Base-by-base conservation (phyloP, 1,140 invertebrate genomes). In the Helicoverpa zea region DNA sequence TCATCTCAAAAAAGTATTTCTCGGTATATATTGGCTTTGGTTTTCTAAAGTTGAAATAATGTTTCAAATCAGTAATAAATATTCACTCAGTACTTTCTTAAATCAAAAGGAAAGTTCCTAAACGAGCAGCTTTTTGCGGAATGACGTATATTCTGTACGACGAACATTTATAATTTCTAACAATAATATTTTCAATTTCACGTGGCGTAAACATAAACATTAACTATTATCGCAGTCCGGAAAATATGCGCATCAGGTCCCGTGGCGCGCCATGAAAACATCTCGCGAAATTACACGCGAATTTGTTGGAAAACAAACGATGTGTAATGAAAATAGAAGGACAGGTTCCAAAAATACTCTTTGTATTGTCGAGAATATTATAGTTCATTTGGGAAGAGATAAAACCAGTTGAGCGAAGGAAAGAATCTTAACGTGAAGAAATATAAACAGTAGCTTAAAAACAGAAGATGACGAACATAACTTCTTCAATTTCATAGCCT, bases 221-320 rank as follows among this genome's bases (percentile, higher is more conserved):
- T 47, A 14, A 52, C n/a, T n/a, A 52, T 9, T 18, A 30, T 54
- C 18, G 49, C 23, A 54, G 30, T 64, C 63, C 63, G 63, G 13
- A 58, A 68, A 70, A 70, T 79, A 68, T 68, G 51, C 64, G 63
- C 64, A 49, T 58, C 63, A 43, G 68, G 47, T 72, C 49, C 52
- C 64, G 64, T 49, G 64, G 35, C 35, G 35, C 3, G 35, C 35
- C 29, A 18, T 7, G 49, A 72, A 72, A 52, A 52, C 68, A 72
- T 52, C 18, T 72, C 13, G 49, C 18, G 49, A 54, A 29, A 54
- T 54, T n/a, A 51, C 18, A 54, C 13, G 68, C 18, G 49, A 72
- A 52, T 72, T 72, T n/a, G 68, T 72, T 51, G 68, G 52, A 72
- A 72, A 72, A 72, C 68, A 72, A 72, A 72, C 23, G 49, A 2